These are phyloP conservation scores for Decapterus maruadsi DNA, from an alignment of 2,797 vertebrate species.

Conservation along the genomic window DNA sequence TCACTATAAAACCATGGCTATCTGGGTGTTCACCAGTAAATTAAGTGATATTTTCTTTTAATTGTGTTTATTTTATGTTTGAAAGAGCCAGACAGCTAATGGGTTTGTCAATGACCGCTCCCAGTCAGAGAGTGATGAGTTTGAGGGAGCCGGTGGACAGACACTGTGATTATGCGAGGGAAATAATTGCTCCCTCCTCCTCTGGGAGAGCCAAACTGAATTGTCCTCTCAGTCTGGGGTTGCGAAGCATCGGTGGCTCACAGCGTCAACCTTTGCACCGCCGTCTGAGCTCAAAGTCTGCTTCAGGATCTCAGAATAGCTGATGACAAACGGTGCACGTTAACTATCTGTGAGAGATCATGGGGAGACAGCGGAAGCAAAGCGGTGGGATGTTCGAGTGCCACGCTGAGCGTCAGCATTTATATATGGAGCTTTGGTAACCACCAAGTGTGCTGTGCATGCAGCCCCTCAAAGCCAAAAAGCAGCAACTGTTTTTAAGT, in stretches of 20 bases:
- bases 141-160: neutral
- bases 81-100: neutral
- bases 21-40: neutral
- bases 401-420: constrained; percentile 47
- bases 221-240: constrained; percentile 38
- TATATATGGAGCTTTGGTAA: constrained; percentile 58
- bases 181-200: constrained; percentile 40
- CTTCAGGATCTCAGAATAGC: constrained; percentile 67
- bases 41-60: neutral
- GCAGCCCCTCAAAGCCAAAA: constrained; percentile 59
- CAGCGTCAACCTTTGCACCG: constrained; percentile 51
- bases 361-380: constrained; percentile 36
- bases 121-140: neutral
- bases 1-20: neutral
- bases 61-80: neutral
- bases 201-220: constrained; percentile 33
- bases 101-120: constrained; percentile 15
- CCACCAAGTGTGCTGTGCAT: constrained; percentile 30
- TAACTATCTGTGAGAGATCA: constrained; percentile 67
- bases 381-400: constrained; percentile 34
- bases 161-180: constrained; percentile 9
- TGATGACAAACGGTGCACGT: constrained; percentile 57
- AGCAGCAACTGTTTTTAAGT: constrained; percentile 57
- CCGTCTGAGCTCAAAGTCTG: constrained; percentile 58
- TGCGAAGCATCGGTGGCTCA: constrained; percentile 30